Percentiles rank a stretch among this genome's conserved stretches.
Conservation (phyloP, 64 coral and sea anemone species). For the Trachythela sp. region DNA sequence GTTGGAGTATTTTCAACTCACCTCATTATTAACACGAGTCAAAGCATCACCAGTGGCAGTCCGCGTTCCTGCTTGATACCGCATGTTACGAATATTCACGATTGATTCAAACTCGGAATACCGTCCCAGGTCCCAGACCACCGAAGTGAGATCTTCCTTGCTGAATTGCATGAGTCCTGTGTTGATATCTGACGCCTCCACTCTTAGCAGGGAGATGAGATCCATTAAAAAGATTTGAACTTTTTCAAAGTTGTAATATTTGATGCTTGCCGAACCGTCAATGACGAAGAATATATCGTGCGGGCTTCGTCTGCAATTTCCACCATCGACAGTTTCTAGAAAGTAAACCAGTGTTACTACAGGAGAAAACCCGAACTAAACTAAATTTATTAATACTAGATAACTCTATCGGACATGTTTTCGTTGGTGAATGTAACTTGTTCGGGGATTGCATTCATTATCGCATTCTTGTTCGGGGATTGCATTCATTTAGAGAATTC, state of each 20-base stretch:
- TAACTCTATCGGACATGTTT: too few species aligned
- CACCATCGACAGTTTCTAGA: background rate
- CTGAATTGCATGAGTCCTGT: background rate
- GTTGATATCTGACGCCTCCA: background rate
- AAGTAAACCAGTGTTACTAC: background rate
- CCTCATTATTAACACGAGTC: background rate
- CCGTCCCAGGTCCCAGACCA: background rate
- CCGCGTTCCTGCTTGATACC: background rate
- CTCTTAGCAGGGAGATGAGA: background rate
- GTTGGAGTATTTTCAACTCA: too few species aligned
- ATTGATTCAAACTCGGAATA: background rate
- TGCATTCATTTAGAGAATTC: too few species aligned
- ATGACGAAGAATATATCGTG: background rate
- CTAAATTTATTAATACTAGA: too few species aligned
- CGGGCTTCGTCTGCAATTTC: background rate
- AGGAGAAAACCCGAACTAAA: too few species aligned
- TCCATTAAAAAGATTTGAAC: slow-evolving; percentile 10
- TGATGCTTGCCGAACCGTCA: background rate
- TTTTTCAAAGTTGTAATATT: background rate
- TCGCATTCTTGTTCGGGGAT: too few species aligned
- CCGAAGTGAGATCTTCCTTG: background rate
- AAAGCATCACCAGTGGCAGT: background rate
- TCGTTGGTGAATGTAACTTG: too few species aligned
- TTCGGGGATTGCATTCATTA: too few species aligned
- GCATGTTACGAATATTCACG: background rate